Evolutionary conservation across 2,888 invertebrate species (phyloP).

Genomic region (Blastobasis lacticolella): DNA sequence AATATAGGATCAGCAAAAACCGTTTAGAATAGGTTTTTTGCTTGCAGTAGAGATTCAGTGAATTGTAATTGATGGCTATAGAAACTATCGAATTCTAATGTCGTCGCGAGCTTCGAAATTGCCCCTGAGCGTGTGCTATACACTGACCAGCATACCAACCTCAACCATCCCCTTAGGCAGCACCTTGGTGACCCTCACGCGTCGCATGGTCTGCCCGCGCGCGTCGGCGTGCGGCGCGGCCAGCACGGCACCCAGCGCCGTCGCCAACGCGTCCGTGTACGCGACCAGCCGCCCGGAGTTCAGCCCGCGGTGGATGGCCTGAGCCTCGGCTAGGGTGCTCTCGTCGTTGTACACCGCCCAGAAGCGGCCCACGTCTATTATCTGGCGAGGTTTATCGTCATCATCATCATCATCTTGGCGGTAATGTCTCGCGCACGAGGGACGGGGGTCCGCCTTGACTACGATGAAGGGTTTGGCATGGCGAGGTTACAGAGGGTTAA

Average conservation of each 20-base stretch:
- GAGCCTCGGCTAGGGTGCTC: slow-evolving; percentile 39
- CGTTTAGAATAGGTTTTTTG: too few species aligned
- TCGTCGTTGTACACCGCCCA: slow-evolving; percentile 77
- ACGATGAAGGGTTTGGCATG: too few species aligned
- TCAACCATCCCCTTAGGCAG: slow-evolving; percentile 48
- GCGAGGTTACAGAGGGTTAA: too few species aligned
- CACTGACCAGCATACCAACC: slow-evolving; percentile 21
- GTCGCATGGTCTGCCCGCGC: slow-evolving; percentile 37
- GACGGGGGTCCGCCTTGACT: too few species aligned
- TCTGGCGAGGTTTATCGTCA: slow-evolving; percentile 46
- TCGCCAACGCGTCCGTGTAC: slow-evolving; percentile 23
- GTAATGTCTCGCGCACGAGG: too few species aligned
- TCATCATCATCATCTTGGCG: too few species aligned
- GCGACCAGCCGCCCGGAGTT: slow-evolving; percentile 32
- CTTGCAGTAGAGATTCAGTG: too few species aligned
- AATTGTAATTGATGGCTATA: too few species aligned
- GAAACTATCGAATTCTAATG: too few species aligned
- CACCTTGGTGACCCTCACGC: slow-evolving; percentile 68
- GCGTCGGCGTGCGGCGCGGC: slow-evolving; percentile 72
- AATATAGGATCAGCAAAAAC: too few species aligned
- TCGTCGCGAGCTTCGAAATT: too few species aligned
- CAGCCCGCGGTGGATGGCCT: slow-evolving; percentile 18
- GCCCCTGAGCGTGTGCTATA: too few species aligned
- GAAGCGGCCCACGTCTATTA: slow-evolving; percentile 78
- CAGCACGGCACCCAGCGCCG: slow-evolving; percentile 58